Evolutionary conservation across 2,797 vertebrate genomes (phyloP).

Genomic region (Bradypodion ventrale): DNA sequence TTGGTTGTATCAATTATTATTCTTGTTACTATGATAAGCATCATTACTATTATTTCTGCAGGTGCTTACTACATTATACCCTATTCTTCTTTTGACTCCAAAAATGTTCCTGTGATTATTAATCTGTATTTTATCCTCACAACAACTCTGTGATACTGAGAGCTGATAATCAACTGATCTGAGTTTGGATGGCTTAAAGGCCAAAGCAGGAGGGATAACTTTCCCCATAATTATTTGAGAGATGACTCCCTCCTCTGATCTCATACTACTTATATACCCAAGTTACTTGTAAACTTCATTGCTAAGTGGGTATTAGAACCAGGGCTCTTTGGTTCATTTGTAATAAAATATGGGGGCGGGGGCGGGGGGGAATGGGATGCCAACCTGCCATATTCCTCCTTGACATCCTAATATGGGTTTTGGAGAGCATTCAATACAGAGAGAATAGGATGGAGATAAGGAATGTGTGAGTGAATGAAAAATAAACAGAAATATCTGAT

Average conservation of each 20-base stretch:
- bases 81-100: not conserved
- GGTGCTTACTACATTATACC: not conserved
- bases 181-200: too few species aligned
- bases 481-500: not conserved
- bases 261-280: too few species aligned
- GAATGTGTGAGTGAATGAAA: not conserved
- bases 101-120: not conserved
- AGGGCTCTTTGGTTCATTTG: not conserved
- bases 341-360: not conserved
- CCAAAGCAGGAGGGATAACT: too few species aligned
- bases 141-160: not conserved
- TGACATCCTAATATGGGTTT: not conserved
- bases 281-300: not conserved
- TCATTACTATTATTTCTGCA: not conserved
- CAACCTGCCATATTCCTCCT: not conserved
- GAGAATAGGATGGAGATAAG: not conserved
- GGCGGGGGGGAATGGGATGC: not conserved
- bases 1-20: not conserved
- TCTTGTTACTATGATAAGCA: not conserved
- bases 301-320: not conserved
- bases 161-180: not conserved
- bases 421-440: not conserved
- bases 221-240: too few species aligned
- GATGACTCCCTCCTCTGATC: too few species aligned
- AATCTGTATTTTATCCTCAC: not conserved